Evolutionary conservation across 1,140 invertebrate genomes (phyloP).

Genomic region (Bilobella aurantiaca): DNA sequence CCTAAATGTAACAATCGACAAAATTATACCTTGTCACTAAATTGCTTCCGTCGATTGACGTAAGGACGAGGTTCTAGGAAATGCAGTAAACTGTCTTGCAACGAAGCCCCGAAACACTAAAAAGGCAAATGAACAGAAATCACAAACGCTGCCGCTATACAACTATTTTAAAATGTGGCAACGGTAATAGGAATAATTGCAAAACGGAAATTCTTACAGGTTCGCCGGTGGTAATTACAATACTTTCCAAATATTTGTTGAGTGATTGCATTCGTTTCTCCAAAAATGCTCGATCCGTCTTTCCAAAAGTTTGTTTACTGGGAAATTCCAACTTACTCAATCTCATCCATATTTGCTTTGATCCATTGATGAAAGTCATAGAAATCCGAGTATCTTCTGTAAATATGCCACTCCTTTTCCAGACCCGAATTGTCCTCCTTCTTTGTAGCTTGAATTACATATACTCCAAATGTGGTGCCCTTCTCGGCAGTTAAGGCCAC

Average conservation of each 20-base stretch:
- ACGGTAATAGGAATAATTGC: too few relatives aligned
- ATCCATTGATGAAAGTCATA: slow-evolving; percentile 43
- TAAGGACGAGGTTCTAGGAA: slow-evolving; percentile 72
- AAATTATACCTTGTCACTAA: slow-evolving; percentile 34
- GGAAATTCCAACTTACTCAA: slow-evolving; percentile 71
- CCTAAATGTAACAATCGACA: too few relatives aligned
- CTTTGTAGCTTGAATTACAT: slow-evolving; percentile 70
- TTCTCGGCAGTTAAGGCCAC: slow-evolving; percentile 45
- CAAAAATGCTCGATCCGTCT: slow-evolving; percentile 68
- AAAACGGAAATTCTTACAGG: slow-evolving; percentile 15
- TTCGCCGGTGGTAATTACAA: slow-evolving; percentile 28
- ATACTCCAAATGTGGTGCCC: slow-evolving; percentile 74
- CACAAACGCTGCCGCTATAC: neutral
- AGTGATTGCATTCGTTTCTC: slow-evolving; percentile 75
- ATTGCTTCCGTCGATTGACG: slow-evolving; percentile 45
- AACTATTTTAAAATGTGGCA: neutral
- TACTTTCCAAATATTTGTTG: slow-evolving; percentile 64
- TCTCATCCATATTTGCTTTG: slow-evolving; percentile 32
- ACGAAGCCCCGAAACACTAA: slow-evolving; percentile 38
- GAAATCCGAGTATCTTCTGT: slow-evolving; percentile 77
- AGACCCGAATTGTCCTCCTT: slow-evolving; percentile 40
- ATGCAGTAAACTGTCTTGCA: slow-evolving; percentile 58
- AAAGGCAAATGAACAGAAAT: neutral
- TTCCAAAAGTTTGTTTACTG: slow-evolving; percentile 36
- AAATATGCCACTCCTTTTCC: slow-evolving; percentile 67